Percentiles rank a stretch among this genome's conserved stretches.
phyloP scores from a whole-genome alignment of 2,797 vertebrate genomes.

The Paramormyrops hopkinsi region DNA sequence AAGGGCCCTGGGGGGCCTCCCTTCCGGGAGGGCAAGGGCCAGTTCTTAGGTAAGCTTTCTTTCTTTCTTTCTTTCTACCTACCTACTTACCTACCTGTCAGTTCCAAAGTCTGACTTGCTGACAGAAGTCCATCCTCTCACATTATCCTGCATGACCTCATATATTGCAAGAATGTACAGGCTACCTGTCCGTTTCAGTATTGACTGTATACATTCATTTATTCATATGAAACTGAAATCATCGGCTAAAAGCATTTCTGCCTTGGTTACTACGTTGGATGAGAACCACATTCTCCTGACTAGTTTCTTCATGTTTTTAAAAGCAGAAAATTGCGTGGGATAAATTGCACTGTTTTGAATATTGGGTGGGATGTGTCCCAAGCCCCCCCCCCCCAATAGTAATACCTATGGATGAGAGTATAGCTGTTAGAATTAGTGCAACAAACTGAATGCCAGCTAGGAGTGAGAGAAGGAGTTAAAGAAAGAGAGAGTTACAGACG shows the following conservation, averaged over 20 bases:
- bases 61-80: background rate
- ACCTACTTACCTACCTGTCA: background rate
- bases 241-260: background rate
- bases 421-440: background rate
- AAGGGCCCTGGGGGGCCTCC: slow-evolving; percentile 94
- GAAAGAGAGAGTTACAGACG: background rate
- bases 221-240: background rate
- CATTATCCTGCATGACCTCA: background rate
- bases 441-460: background rate
- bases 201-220: background rate
- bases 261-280: background rate
- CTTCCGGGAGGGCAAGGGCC: slow-evolving; percentile 96
- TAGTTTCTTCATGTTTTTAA: background rate
- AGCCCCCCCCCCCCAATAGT: background rate
- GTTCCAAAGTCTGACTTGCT: background rate
- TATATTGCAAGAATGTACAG: background rate
- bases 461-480: background rate
- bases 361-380: background rate
- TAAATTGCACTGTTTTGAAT: background rate
- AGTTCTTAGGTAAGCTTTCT: slow-evolving; percentile 83
- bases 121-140: background rate
- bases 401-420: background rate
- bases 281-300: background rate
- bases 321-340: background rate
- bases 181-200: background rate